These are phyloP conservation scores for Leptopterna dolabrata DNA, from an alignment of 2,888 invertebrate species.

Conservation along the genomic window DNA sequence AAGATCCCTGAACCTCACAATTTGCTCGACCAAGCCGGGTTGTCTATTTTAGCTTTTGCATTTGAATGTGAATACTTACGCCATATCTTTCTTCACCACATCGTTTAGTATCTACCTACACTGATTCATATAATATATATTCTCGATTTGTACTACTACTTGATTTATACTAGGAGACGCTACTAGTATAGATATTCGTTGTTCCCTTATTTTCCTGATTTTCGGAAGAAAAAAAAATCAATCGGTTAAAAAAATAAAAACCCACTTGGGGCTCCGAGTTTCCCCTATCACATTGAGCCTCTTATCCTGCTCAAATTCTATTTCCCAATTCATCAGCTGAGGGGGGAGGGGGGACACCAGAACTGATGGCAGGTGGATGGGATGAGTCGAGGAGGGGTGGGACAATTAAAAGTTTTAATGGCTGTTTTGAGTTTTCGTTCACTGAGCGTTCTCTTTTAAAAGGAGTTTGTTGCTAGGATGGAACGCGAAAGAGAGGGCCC, in stretches of 20 bases:
- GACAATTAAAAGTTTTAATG: constrained; percentile 42
- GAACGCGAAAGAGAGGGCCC: background rate
- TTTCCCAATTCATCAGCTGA: constrained; percentile 1
- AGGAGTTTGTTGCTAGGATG: background rate
- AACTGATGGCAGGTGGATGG: background rate
- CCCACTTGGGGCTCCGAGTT: too few species aligned
- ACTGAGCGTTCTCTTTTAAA: background rate
- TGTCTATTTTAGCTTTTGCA: too few species aligned
- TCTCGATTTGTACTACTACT: too few species aligned
- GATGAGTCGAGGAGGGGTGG: background rate
- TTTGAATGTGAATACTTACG: too few species aligned
- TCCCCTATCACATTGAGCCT: background rate
- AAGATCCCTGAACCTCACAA: too few species aligned
- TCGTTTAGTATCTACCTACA: too few species aligned
- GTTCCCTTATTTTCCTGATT: background rate
- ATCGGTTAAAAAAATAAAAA: too few species aligned
- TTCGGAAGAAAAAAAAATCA: background rate
- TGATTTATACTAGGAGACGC: too few species aligned
- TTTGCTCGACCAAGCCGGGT: too few species aligned
- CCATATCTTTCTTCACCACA: too few species aligned
- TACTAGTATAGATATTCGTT: too few species aligned
- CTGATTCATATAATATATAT: too few species aligned
- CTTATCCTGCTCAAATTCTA: background rate
- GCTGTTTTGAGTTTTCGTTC: constrained; percentile 24
- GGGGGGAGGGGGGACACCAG: background rate